phyloP scores from a whole-genome alignment of 2,113 vertebrate species.

The Lepus europaeus region DNA sequence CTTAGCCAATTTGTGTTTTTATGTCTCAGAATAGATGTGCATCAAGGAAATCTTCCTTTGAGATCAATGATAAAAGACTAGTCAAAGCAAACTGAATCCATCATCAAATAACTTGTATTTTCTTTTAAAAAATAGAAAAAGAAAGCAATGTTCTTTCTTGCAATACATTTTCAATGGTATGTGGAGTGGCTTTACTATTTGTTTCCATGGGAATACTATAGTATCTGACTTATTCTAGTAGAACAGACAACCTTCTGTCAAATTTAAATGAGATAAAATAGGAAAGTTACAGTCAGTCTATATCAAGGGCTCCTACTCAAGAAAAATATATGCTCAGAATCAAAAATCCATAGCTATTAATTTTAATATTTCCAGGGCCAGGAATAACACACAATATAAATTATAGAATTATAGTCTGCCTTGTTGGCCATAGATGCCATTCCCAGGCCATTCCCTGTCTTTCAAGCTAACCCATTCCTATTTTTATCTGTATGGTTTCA shows the following conservation, averaged over 20 bases:
- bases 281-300: background rate
- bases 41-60: conserved; percentile 76
- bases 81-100: conserved; percentile 67
- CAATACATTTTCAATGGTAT: conserved; percentile 74
- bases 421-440: background rate
- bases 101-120: conserved; percentile 67
- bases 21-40: conserved; percentile 67
- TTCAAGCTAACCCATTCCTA: background rate
- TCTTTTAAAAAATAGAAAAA: background rate
- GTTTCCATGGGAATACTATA: conserved; percentile 19
- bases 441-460: background rate
- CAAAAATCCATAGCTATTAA: background rate
- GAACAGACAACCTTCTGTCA: background rate
- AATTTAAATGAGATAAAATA: conserved; percentile 52
- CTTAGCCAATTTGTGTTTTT: conserved; percentile 64
- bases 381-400: conserved; percentile 41
- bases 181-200: conserved; percentile 59
- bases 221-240: background rate
- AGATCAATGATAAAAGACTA: conserved; percentile 77
- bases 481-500: background rate
- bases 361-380: background rate
- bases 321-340: background rate
- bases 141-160: conserved; percentile 62
- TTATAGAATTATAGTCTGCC: conserved; percentile 7
- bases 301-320: background rate